phyloP scores from a whole-genome alignment of 2,888 invertebrate species.

The Luffia ferchaultella region DNA sequence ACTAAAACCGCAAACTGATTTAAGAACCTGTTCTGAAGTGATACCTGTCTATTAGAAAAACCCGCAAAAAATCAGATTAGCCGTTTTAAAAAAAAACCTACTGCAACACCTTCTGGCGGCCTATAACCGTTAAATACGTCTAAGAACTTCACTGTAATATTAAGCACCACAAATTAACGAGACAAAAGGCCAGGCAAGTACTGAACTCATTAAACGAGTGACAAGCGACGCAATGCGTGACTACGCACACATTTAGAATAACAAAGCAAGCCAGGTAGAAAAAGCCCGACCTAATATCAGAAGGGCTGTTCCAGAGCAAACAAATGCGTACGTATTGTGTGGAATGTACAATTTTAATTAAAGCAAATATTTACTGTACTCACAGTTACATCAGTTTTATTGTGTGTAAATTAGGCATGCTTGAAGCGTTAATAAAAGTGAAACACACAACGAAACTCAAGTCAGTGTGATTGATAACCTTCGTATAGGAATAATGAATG shows the following conservation, averaged over 20 bases:
- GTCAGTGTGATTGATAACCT: too few relatives aligned
- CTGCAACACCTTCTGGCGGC: too few relatives aligned
- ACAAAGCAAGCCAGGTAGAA: slow-evolving; percentile 46
- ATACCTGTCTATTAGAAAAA: too few relatives aligned
- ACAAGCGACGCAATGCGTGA: slow-evolving; percentile 34
- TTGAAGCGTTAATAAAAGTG: too few relatives aligned
- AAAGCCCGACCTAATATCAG: slow-evolving; percentile 34
- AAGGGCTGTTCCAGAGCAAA: slow-evolving; percentile 35
- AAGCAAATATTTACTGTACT: slow-evolving; percentile 31
- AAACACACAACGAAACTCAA: too few relatives aligned
- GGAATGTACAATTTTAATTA: slow-evolving; percentile 36
- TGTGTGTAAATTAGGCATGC: not conserved
- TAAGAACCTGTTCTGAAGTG: too few relatives aligned
- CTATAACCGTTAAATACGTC: too few relatives aligned
- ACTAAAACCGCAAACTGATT: too few relatives aligned
- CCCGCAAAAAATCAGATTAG: too few relatives aligned
- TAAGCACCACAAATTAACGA: slow-evolving; percentile 18
- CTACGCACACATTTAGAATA: slow-evolving; percentile 45
- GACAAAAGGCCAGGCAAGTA: slow-evolving; percentile 22
- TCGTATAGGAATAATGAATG: too few relatives aligned
- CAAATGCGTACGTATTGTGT: slow-evolving; percentile 26
- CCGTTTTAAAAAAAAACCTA: too few relatives aligned
- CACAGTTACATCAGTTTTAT: slow-evolving; percentile 19
- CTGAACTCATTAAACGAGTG: slow-evolving; percentile 25
- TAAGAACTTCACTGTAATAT: too few relatives aligned